Base-by-base conservation (phyloP, 2,113 vertebrate species). In the Prochilodus magdalenae region DNA sequence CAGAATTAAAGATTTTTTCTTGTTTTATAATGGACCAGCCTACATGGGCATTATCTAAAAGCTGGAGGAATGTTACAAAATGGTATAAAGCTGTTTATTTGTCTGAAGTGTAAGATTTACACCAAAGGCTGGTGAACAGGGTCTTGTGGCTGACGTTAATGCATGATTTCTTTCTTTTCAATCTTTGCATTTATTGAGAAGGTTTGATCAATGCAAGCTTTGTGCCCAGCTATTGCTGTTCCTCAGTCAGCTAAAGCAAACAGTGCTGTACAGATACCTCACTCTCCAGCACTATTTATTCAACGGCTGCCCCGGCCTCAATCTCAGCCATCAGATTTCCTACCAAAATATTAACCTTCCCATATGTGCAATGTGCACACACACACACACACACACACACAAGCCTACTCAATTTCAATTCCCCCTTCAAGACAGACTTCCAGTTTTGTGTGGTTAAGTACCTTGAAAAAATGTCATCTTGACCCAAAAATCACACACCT, bases 161-260 rank as follows among this genome's bases (percentile, higher is more conserved):
- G 87, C 71, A 55, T 77, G 83, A 83, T 27, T 18, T 74, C 86
- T 83, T 15, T 47, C 16, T 47, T 60, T 30, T 83, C 44, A 7
- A n/a, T 92, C 89, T 93, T 90, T 91, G 88, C 85, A 89, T 89
- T 91, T 87, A 91, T 86, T 82, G 66, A 84, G 66, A 75, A 80
- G 62, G 89, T 90, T 91, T 87, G 77, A 93, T 94, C 93, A 94
- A 93, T 94, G 93, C 86, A 82, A 84, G 89, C 92, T 90, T 91
- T 95, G 93, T 94, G 87, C 85, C 69, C 24, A 3, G 71, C 60
- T 30, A 75, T 84, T 80, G 85, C 82, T 88, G 83, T 90, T 90
- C 84, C 90, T 69, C 87, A 90, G 86, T 87, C 91, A 86, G 78
- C 88, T 84, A 83, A 87, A 87, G 87, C 86, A 92, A 93, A 93